Percentiles rank a stretch among this genome's conserved stretches.
Conservation (phyloP, 2,113 vertebrate species). For the Cheilinus undulatus region DNA sequence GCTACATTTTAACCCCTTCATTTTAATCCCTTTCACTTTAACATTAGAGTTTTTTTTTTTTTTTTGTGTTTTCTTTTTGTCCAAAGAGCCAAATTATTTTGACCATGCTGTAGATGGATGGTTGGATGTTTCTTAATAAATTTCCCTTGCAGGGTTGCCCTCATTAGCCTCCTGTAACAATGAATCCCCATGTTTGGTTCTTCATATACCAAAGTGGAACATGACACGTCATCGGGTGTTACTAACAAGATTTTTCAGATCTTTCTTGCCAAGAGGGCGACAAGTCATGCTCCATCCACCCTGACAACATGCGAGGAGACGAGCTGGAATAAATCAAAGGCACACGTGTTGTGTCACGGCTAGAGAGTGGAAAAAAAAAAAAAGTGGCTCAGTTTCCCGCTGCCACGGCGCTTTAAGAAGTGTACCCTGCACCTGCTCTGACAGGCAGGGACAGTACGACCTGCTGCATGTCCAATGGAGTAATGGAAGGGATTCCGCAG, state of each 20-base stretch:
- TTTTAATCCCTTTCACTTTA: too few relatives aligned
- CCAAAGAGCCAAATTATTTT: too few relatives aligned
- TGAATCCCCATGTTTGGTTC: neutral
- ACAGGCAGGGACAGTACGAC: slow-evolving; percentile 51
- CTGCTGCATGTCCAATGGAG: slow-evolving; percentile 56
- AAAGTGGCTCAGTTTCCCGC: slow-evolving; percentile 47
- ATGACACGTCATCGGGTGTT: slow-evolving; percentile 6
- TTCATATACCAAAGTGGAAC: slow-evolving; percentile 12
- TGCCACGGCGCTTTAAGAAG: slow-evolving; percentile 14
- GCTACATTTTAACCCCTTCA: too few relatives aligned
- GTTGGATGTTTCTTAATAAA: too few relatives aligned
- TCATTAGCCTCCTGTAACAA: neutral
- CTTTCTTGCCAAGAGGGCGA: slow-evolving; percentile 17
- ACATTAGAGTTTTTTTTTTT: too few relatives aligned
- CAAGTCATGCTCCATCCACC: slow-evolving; percentile 26
- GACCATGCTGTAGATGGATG: too few relatives aligned
- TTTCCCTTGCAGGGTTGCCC: neutral
- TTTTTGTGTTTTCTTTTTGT: too few relatives aligned
- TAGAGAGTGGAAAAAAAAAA: slow-evolving; percentile 36
- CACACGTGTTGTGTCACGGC: slow-evolving; percentile 39
- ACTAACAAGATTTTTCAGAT: neutral
- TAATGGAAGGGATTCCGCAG: slow-evolving; percentile 26
- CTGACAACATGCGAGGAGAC: slow-evolving; percentile 47
- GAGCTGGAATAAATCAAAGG: slow-evolving; percentile 64
- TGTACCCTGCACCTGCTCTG: slow-evolving; percentile 36